phyloP scores from a whole-genome alignment of 2,888 invertebrate species.

The Microchrysa polita region DNA sequence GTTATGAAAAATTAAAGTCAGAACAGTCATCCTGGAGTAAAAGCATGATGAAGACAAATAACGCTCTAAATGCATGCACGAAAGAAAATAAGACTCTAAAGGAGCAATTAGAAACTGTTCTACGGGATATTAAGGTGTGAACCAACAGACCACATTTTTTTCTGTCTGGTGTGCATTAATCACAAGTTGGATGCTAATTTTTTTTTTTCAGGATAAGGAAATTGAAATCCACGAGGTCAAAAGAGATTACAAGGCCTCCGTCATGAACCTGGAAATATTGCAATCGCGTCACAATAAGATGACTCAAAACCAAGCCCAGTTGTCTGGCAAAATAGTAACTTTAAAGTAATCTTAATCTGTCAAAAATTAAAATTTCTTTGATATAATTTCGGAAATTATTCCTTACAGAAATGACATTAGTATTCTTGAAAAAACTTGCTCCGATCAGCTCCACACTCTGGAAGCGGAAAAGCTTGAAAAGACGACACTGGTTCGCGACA shows the following conservation, averaged over 20 bases:
- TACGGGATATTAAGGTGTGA: too few relatives aligned
- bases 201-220: slow-evolving; percentile 52
- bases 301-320: background rate
- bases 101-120: slow-evolving; percentile 32
- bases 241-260: slow-evolving; percentile 56
- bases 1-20: slow-evolving; percentile 8
- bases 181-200: too few relatives aligned
- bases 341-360: too few relatives aligned
- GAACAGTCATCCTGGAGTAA: slow-evolving; percentile 34
- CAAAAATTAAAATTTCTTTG: too few relatives aligned
- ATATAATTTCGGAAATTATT: background rate
- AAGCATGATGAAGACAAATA: background rate
- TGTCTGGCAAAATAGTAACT: background rate
- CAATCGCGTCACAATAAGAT: slow-evolving; percentile 44
- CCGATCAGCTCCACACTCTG: slow-evolving; percentile 53
- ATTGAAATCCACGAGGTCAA: slow-evolving; percentile 54
- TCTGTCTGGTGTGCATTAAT: too few relatives aligned
- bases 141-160: too few relatives aligned
- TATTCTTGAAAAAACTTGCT: slow-evolving; percentile 57
- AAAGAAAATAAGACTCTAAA: slow-evolving; percentile 18
- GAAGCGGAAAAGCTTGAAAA: slow-evolving; percentile 56
- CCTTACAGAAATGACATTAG: slow-evolving; percentile 55
- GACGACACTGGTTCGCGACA: slow-evolving; percentile 57
- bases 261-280: slow-evolving; percentile 56
- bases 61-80: slow-evolving; percentile 4